Evolutionary conservation across 2,113 vertebrate species (phyloP), one percentile per base, ranked within the genome.

Genomic region (Sander lucioperca): DNA sequence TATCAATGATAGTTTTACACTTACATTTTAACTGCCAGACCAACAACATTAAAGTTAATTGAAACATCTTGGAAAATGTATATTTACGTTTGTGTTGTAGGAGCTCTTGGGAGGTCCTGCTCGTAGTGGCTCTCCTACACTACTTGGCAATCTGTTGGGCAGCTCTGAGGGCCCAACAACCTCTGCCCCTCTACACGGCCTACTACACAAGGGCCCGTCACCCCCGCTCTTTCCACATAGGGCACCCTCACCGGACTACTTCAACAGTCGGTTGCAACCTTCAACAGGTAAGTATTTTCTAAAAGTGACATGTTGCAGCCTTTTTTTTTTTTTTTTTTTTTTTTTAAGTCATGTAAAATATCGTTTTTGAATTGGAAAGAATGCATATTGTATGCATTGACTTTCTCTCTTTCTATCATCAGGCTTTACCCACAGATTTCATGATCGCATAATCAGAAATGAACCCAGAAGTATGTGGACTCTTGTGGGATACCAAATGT

Each of bases 231-330:
- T 97, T 87, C 95, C 96, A 27, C 93, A 96, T 19, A 96, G 97
- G 85, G 95, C 97, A 3, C 95, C 96, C 10, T 97, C 97, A 0
- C 97, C 97, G 0, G 98, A 99, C 82, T 99, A 97, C 89, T 96
- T 97, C 89, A 96, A 93, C 67, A 95, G 96, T 11, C 95, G 95
- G 56, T 92, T 98, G 91, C 96, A 95, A 3, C 96, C 96, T 50
- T 94, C 96, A 80, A 79, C 96, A 71, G 97, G 98, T 97, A 93
- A 87, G 36, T 86, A 25, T 8, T 12, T 59, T 21, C 2, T 10
- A 43, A 27, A 71, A 45, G 19, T 6, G 13, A 18, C 18, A 7
- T 16, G 53, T 36, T 19, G 14, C 27, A 70, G 14, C 2, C 5
- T 39, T 2, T 39, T 2, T 33, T 33, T 6, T 39, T 39, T 0